Base-by-base conservation (phyloP, 2,888 invertebrate genomes). In the Heliconius ethilla region DNA sequence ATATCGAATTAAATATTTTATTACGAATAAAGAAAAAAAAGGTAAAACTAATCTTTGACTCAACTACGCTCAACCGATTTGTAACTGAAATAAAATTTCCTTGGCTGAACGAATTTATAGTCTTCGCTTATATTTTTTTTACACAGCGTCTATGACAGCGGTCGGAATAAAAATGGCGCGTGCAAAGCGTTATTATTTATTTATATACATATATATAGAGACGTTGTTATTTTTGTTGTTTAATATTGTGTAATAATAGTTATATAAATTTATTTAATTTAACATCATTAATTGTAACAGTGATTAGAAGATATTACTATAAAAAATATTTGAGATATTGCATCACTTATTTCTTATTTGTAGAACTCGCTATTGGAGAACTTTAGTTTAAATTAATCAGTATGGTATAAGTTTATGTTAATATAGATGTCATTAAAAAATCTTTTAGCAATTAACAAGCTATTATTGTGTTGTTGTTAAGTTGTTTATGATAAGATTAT, bases 171-270 rank as follows among this genome's bases (percentile, higher is more conserved):
- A 81, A 83, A 80, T 83, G 83, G 76, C 65, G 33, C 45, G 75
- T 66, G n/a, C 55, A 18, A 27, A 29, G 40, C 66, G 69, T 74
- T 76, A 76, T 75, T 78, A 75, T 75, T 79, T 79, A 80, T 83
- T 81, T 82, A 83, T 81, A 81, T 70, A 74, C 51, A 63, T 25
- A 62, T 63, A 70, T 59, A 63, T 25, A 63, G 13, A 75, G 73
- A 25, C 74, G 27, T 25, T 59, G 59, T 29, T 33, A 66, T 77
- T 79, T 69, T 70, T 67, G 65, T 78, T 76, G 69, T 77, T 77
- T 70, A 82, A 81, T 80, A 79, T 82, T 82, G 79, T 80, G 82
- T 78, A 82, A 82, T 75, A 78, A 66, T 77, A 70, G 63, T 75
- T 75, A 25, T 63, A 70, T 70, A 63, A 62, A 75, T 63, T 7